These are phyloP conservation scores for Protodeltote pygarga DNA, from an alignment of 2,888 invertebrate genomes.

Conservation along the genomic window DNA sequence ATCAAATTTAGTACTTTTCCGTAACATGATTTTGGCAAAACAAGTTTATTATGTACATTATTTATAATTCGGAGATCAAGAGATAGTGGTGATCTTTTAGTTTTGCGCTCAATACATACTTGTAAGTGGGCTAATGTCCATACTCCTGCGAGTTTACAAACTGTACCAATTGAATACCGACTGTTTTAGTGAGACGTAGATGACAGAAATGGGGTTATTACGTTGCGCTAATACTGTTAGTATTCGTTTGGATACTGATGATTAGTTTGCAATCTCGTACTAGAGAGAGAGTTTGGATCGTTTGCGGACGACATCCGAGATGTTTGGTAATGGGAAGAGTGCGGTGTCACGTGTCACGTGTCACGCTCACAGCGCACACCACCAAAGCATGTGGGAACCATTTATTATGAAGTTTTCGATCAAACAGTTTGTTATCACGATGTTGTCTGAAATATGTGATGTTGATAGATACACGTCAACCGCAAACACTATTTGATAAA, in stretches of 20 bases:
- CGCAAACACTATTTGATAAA: conserved; percentile 39
- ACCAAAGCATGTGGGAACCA: conserved; percentile 19
- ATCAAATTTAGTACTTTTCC: too few relatives aligned
- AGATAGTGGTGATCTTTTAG: conserved; percentile 17
- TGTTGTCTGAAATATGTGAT: conserved; percentile 28
- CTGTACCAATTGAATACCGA: too few relatives aligned
- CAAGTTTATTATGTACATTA: too few relatives aligned
- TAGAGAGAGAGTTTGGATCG: too few relatives aligned
- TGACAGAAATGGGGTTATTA: too few relatives aligned
- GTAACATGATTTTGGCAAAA: too few relatives aligned
- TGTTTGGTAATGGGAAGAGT: background rate
- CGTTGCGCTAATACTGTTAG: too few relatives aligned
- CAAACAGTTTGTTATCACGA: conserved; percentile 33
- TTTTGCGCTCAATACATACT: conserved; percentile 28
- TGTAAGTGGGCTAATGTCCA: conserved; percentile 36
- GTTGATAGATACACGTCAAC: conserved; percentile 30
- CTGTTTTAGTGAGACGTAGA: too few relatives aligned
- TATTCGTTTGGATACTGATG: too few relatives aligned
- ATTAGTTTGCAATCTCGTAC: too few relatives aligned
- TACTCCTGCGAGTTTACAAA: too few relatives aligned
- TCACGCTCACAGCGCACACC: background rate
- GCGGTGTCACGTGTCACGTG: background rate
- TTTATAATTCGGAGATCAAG: conserved; percentile 10
- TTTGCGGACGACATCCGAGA: too few relatives aligned
- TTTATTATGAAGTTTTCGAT: conserved; percentile 29